Conservation (phyloP, 2,113 vertebrate genomes). For the Picathartes gymnocephalus region DNA sequence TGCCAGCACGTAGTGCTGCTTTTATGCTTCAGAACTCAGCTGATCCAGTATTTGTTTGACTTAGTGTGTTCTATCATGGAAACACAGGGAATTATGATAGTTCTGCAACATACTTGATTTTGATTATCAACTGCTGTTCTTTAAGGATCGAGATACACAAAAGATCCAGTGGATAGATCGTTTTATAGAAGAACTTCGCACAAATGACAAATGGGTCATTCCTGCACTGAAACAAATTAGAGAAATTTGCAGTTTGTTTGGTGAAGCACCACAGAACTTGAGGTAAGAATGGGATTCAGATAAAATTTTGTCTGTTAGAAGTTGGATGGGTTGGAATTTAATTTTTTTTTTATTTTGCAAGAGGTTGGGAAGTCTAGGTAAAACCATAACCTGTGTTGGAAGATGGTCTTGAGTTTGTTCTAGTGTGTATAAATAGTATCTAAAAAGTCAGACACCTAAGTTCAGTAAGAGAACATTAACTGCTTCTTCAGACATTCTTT, state of each 20-base stretch:
- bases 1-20: background rate
- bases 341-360: background rate
- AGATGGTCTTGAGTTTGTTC: background rate
- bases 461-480: background rate
- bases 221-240: conserved; percentile 98
- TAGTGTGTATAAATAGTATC: background rate
- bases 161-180: conserved; percentile 99
- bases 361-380: background rate
- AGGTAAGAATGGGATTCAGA: conserved; percentile 76
- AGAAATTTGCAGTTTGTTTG: conserved; percentile 99
- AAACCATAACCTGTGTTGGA: background rate
- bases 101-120: background rate
- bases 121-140: conserved; percentile 36
- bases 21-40: background rate
- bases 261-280: conserved; percentile 97
- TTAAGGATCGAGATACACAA: conserved; percentile 95
- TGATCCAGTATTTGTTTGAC: background rate
- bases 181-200: conserved; percentile 98
- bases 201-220: conserved; percentile 99
- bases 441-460: background rate
- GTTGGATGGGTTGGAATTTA: background rate
- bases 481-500: background rate
- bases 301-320: background rate
- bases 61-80: background rate
- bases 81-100: background rate